phyloP scores from a whole-genome alignment of 2,797 vertebrate genomes.

The Luscinia luscinia region DNA sequence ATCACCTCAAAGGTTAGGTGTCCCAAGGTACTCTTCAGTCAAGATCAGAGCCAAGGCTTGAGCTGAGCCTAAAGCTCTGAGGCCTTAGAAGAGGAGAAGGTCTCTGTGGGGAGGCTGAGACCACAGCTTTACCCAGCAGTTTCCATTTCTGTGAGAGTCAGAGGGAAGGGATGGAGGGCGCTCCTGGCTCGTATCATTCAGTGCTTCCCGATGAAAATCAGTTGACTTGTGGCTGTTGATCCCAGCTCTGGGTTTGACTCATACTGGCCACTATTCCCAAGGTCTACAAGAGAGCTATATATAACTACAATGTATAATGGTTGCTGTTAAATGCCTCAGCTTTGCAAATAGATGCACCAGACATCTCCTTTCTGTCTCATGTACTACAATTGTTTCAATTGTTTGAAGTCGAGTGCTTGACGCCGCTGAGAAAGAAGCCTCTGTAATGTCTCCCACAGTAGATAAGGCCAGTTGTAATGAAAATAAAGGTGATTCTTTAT shows the following conservation, averaged over 20 bases:
- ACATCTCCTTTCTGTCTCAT: constrained; percentile 55
- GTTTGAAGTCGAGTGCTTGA: constrained; percentile 55
- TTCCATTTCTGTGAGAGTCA: not conserved
- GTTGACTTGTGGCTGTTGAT: not conserved
- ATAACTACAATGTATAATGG: constrained; percentile 52
- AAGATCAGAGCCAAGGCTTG: not conserved
- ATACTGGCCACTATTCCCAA: not conserved
- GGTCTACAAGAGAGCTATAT: constrained; percentile 28
- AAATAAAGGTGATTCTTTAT: constrained; percentile 59
- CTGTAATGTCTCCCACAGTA: constrained; percentile 38
- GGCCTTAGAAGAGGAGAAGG: not conserved
- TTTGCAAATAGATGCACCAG: constrained; percentile 36
- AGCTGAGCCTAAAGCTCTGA: not conserved
- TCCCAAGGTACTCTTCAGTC: not conserved
- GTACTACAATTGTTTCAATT: constrained; percentile 6
- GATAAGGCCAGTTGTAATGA: constrained; percentile 52
- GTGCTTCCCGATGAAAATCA: not conserved
- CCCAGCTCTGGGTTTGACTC: constrained; percentile 22
- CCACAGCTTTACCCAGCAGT: not conserved
- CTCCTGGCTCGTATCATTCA: not conserved
- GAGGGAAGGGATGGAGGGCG: not conserved
- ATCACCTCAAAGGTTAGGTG: not conserved
- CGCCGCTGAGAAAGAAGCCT: constrained; percentile 60
- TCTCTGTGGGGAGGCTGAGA: not conserved
- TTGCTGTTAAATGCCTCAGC: constrained; percentile 35